Conservation (phyloP, 2,113 vertebrate species). For the Oenanthe oenanthe region DNA sequence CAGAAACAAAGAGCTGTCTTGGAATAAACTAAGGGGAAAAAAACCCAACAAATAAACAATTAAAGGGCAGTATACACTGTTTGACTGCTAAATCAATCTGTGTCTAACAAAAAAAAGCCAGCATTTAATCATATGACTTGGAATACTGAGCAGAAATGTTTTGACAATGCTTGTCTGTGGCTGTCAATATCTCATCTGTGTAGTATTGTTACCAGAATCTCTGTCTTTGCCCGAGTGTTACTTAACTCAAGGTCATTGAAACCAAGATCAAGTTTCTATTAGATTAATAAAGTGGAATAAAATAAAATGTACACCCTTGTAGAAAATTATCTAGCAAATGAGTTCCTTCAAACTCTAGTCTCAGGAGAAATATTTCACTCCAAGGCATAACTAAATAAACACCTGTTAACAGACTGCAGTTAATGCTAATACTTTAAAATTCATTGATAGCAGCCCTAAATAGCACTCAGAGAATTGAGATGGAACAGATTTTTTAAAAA, state of each 20-base stretch:
- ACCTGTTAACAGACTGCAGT: constrained; percentile 3
- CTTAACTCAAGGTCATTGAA: neutral
- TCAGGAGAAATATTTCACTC: constrained; percentile 29
- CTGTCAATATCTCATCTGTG: neutral
- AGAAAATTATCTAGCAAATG: constrained; percentile 37
- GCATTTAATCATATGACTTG: neutral
- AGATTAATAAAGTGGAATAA: neutral
- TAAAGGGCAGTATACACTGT: neutral
- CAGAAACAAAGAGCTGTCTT: neutral
- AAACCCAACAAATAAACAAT: neutral
- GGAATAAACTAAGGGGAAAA: neutral
- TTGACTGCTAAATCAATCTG: neutral
- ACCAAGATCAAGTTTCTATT: neutral
- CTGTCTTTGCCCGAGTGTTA: neutral
- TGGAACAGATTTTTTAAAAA: neutral
- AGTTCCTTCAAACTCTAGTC: neutral
- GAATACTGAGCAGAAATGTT: neutral
- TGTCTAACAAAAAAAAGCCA: neutral
- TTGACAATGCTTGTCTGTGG: neutral
- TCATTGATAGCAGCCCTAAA: neutral
- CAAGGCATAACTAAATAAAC: constrained; percentile 43
- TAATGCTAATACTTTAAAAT: neutral
- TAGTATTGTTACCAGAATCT: neutral
- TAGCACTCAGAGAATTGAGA: neutral
- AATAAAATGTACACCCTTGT: neutral